Percentiles rank a stretch among this genome's conserved stretches.
phyloP scores from a whole-genome alignment of 2,113 vertebrate species.

The Psophia crepitans region DNA sequence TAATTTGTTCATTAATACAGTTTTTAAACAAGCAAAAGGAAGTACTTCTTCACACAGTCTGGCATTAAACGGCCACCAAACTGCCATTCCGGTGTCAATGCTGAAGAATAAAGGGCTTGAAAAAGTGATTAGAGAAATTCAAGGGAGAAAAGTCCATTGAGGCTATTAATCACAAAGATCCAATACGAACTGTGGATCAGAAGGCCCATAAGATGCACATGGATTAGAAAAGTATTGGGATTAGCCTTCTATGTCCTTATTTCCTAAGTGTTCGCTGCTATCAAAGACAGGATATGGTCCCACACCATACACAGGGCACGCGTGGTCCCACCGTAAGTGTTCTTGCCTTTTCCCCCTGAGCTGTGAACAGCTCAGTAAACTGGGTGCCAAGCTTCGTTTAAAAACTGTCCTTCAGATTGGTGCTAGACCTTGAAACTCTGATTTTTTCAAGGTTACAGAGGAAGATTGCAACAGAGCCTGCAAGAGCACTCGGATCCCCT shows the following conservation, averaged over 20 bases:
- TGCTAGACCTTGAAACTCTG: background rate
- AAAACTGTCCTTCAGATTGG: background rate
- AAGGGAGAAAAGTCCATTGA: background rate
- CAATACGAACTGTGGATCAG: background rate
- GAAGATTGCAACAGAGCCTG: background rate
- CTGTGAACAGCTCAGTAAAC: background rate
- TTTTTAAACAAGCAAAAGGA: background rate
- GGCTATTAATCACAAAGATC: background rate
- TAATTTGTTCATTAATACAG: background rate
- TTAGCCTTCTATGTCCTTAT: background rate
- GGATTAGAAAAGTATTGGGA: background rate
- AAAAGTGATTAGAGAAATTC: background rate
- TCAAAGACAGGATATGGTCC: background rate
- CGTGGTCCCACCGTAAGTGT: background rate
- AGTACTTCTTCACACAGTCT: background rate
- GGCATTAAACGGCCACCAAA: no score
- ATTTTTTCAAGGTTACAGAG: background rate
- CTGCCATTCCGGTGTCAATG: background rate
- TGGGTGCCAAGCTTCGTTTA: background rate
- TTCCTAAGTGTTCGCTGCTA: background rate
- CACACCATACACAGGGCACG: fast-evolving
- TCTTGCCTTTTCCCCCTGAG: background rate
- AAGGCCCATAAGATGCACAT: background rate
- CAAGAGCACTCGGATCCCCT: background rate
- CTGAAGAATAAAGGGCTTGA: background rate